Evolutionary conservation across 2,888 invertebrate species (phyloP), one percentile per base, ranked within the genome.

Genomic region (Drosophila paranaensis): DNA sequence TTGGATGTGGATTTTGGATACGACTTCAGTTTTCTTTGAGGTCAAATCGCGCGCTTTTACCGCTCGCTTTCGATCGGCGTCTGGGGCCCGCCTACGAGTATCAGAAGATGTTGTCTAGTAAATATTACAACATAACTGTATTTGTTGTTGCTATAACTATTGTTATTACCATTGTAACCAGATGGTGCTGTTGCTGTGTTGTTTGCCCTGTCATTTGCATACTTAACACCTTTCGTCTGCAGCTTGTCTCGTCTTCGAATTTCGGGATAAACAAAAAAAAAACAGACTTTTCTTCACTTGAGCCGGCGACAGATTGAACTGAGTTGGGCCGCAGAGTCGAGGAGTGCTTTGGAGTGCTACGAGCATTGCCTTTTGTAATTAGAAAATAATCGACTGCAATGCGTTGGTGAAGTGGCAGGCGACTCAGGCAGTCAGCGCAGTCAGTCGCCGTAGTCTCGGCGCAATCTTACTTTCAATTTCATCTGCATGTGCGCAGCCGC

Each of bases 161-260:
- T 71, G 60, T 71, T 71, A 57, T 71, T 62, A 63, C 40, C 60
- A 54, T 60, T 72, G 60, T 60, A n/a, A 42, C 39, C 53, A 42
- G 58, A 58, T 67, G 73, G 55, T 56, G 48, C 14, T 56, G 53
- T 70, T 63, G 51, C 33, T 71, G 37, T 70, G 73, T 58, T 71
- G 79, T 65, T 78, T 69, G 82, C 81, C 88, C 86, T 77, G 89
- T 89, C 84, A 89, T 84, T 84, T 84, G 88, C 89, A 89, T 89
- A 89, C 84, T 84, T 84, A 84, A 84, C 89, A 84, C 84, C 84
- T 84, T 84, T 82, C 60, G 58, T 50, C 54, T 46, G 51, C 51
- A 37, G 33, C 77, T 16, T 33, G 35, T 40, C 56, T 35, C 73
- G 42, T 50, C 60, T 45, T 50, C 54, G 37, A 51, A 63, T 65